Percentiles rank a stretch among this genome's conserved stretches.
Evolutionary conservation across 1,140 invertebrate species (phyloP).

Genomic region (Pachypeltis micranthus): DNA sequence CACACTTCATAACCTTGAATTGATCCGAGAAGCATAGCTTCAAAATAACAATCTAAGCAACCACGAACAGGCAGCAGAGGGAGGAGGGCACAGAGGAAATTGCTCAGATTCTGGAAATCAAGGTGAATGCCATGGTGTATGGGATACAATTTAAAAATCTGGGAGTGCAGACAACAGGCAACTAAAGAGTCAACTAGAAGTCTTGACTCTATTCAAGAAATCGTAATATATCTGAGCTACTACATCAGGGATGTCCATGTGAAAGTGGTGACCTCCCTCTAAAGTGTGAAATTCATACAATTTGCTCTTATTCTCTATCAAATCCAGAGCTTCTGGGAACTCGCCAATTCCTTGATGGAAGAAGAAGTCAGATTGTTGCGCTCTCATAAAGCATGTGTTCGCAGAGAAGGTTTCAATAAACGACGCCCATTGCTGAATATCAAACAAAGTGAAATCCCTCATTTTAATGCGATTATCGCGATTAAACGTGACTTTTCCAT

Average conservation of each 20-base stretch:
- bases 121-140: no score
- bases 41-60: no score
- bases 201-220: conserved; percentile 3
- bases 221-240: conserved; percentile 36
- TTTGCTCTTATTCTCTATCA: conserved; percentile 44
- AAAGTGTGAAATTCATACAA: conserved; percentile 55
- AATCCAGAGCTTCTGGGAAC: conserved; percentile 44
- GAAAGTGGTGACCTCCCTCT: conserved; percentile 70
- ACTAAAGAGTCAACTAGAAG: no score
- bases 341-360: conserved; percentile 50
- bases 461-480: conserved; percentile 49
- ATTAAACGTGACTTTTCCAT: conserved; percentile 46
- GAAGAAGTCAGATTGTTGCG: conserved; percentile 48
- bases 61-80: no score
- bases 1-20: no score
- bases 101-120: no score
- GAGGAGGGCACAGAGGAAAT: no score
- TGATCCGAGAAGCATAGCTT: no score
- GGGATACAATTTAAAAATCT: no score
- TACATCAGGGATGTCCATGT: conserved; percentile 61
- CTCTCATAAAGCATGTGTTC: conserved; percentile 63
- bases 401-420: conserved; percentile 59
- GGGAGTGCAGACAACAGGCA: no score
- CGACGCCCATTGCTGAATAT: conserved; percentile 48
- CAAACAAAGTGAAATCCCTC: conserved; percentile 50